Percentiles rank a stretch among this genome's conserved stretches.
Conservation (phyloP, 2,888 invertebrate species). For the Mesochorus sp. region DNA sequence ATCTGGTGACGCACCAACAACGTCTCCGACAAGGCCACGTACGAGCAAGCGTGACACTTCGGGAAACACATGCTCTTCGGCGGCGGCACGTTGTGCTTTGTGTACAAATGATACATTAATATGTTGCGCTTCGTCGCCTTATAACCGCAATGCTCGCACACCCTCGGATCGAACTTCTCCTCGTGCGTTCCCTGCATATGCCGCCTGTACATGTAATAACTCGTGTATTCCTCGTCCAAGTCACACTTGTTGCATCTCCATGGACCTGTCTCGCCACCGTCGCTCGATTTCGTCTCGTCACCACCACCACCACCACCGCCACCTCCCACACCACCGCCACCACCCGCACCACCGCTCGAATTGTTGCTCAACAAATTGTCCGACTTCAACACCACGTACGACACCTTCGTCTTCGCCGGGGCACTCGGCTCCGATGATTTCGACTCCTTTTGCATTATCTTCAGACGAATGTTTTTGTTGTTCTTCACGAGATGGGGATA, state of each 20-base stretch:
- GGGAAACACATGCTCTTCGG: constrained; percentile 89
- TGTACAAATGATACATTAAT: constrained; percentile 90
- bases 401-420: constrained; percentile 81
- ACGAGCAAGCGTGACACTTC: constrained; percentile 90
- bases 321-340: constrained; percentile 1
- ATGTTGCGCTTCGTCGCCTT: constrained; percentile 89
- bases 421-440: constrained; percentile 74
- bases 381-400: constrained; percentile 83
- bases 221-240: constrained; percentile 84
- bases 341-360: constrained; percentile 42
- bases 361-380: constrained; percentile 76
- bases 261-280: constrained; percentile 86
- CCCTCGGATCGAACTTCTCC: constrained; percentile 88
- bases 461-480: constrained; percentile 93
- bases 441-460: constrained; percentile 88
- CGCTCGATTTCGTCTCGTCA: constrained; percentile 77
- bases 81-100: constrained; percentile 90
- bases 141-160: constrained; percentile 94
- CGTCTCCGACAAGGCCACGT: constrained; percentile 89
- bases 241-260: constrained; percentile 93
- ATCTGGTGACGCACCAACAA: constrained; percentile 88
- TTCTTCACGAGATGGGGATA: constrained; percentile 94
- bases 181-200: constrained; percentile 92
- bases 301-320: constrained; percentile 66
- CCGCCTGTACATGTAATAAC: constrained; percentile 90